A percentile compares a stretch with the other conserved stretches of the same genome.
Conservation (phyloP, 1,140 invertebrate species). For the Hetaerina americana region DNA sequence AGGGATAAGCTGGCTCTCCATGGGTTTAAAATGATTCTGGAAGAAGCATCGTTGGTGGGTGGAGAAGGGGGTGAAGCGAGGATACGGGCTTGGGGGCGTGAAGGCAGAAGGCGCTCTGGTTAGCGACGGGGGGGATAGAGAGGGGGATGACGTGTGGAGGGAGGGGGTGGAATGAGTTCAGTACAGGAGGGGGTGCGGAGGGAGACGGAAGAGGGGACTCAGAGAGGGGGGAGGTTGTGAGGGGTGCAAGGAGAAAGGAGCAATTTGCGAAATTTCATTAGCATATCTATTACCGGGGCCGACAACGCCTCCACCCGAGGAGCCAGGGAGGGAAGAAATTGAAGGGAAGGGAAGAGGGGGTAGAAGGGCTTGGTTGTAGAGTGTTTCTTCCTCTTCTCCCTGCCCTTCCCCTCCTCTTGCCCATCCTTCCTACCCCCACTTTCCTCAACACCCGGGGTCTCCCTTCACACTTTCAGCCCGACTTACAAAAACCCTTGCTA, state of each 20-base stretch:
- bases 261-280: neutral
- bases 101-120: too few relatives aligned
- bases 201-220: neutral
- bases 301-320: neutral
- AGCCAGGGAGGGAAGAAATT: neutral
- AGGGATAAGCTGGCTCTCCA: too few relatives aligned
- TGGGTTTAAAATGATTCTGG: too few relatives aligned
- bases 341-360: neutral
- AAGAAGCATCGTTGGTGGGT: neutral
- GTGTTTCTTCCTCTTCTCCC: neutral
- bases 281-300: neutral
- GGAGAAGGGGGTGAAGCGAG: neutral
- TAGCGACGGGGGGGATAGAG: neutral
- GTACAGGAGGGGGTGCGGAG: neutral
- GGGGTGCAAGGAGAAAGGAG: neutral
- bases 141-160: neutral
- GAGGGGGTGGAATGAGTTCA: neutral
- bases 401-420: too few relatives aligned
- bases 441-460: too few relatives aligned
- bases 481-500: too few relatives aligned
- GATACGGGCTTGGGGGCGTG: neutral
- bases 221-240: neutral
- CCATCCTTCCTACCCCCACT: too few relatives aligned
- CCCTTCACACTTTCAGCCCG: too few relatives aligned
- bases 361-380: neutral